phyloP scores from a whole-genome alignment of 2,113 vertebrate species.

The Hippocampus abdominalis region DNA sequence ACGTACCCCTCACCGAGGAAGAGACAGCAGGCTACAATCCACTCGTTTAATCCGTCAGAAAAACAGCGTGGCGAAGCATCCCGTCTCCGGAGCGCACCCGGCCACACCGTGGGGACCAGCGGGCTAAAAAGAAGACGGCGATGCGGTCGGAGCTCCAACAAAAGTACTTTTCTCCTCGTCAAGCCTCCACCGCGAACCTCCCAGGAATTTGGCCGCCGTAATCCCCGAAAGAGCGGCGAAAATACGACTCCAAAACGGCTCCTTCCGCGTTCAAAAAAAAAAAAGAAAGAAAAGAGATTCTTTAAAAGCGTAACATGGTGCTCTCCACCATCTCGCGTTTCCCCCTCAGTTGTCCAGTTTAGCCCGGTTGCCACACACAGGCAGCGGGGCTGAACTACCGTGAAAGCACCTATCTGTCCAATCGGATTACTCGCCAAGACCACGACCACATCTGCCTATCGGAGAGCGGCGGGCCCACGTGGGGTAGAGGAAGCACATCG shows the following conservation, averaged over 20 bases:
- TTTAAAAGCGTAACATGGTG: constrained; percentile 71
- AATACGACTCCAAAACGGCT: background rate
- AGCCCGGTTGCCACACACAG: constrained; percentile 82
- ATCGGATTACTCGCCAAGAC: constrained; percentile 73
- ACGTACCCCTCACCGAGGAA: constrained; percentile 55
- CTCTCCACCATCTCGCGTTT: constrained; percentile 71
- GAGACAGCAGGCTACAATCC: constrained; percentile 34
- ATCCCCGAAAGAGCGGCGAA: constrained; percentile 32
- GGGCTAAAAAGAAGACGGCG: constrained; percentile 16
- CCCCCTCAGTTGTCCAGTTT: constrained; percentile 64
- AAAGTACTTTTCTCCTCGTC: constrained; percentile 52
- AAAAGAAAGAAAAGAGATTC: constrained; percentile 32
- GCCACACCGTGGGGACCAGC: constrained; percentile 36
- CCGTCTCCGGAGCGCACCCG: constrained; percentile 49
- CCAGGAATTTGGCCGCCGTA: constrained; percentile 50
- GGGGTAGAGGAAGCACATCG: constrained; percentile 60
- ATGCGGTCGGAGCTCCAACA: constrained; percentile 52
- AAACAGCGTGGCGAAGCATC: constrained; percentile 56
- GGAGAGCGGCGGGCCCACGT: constrained; percentile 77
- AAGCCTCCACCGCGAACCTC: constrained; percentile 44
- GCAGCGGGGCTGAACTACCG: constrained; percentile 82
- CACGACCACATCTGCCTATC: constrained; percentile 71
- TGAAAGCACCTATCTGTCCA: constrained; percentile 81
- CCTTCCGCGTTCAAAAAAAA: background rate
- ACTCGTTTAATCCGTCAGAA: constrained; percentile 57